Conservation (phyloP, 1,140 invertebrate genomes). For the Drosophila trapezifrons region DNA sequence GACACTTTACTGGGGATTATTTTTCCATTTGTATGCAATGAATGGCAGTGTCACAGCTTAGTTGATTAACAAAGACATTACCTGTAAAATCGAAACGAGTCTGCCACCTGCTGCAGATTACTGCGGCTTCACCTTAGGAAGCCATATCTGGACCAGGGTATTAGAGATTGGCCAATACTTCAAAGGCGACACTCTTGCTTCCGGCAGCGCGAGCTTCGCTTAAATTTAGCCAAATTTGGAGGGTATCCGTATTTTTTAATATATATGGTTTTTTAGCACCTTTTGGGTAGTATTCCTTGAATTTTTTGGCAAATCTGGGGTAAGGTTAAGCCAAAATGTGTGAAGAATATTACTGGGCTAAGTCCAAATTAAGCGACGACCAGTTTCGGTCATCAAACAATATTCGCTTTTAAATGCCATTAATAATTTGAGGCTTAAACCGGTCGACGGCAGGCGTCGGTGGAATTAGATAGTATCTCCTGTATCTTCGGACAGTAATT, state of each 20-base stretch:
- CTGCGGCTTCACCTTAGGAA: slow-evolving; percentile 8
- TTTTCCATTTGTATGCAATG: slow-evolving; percentile 30
- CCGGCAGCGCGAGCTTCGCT: slow-evolving; percentile 16
- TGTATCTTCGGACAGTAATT: slow-evolving; percentile 27
- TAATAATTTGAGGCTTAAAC: slow-evolving; percentile 40
- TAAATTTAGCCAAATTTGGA: slow-evolving; percentile 4
- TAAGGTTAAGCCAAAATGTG: slow-evolving; percentile 23
- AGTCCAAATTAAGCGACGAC: slow-evolving; percentile 11
- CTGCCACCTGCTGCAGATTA: slow-evolving; percentile 29
- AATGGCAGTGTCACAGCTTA: slow-evolving; percentile 13
- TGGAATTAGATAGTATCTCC: slow-evolving; percentile 33
- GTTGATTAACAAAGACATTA: slow-evolving; percentile 13
- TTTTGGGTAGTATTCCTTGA: not conserved
- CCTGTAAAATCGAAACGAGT: slow-evolving; percentile 19
- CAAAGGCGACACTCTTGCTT: slow-evolving; percentile 6
- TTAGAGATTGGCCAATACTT: slow-evolving; percentile 15
- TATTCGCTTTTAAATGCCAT: slow-evolving; percentile 30
- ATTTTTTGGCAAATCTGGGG: slow-evolving; percentile 4
- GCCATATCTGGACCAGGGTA: slow-evolving; percentile 23
- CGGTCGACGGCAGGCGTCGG: slow-evolving; percentile 34
- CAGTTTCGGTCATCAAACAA: slow-evolving; percentile 7
- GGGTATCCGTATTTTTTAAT: not conserved
- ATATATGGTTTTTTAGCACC: slow-evolving; percentile 24
- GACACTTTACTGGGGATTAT: slow-evolving; percentile 15
- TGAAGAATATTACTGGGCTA: slow-evolving; percentile 17